Conservation (phyloP, 2,113 vertebrate genomes). For the Lampris megalopsis region DNA sequence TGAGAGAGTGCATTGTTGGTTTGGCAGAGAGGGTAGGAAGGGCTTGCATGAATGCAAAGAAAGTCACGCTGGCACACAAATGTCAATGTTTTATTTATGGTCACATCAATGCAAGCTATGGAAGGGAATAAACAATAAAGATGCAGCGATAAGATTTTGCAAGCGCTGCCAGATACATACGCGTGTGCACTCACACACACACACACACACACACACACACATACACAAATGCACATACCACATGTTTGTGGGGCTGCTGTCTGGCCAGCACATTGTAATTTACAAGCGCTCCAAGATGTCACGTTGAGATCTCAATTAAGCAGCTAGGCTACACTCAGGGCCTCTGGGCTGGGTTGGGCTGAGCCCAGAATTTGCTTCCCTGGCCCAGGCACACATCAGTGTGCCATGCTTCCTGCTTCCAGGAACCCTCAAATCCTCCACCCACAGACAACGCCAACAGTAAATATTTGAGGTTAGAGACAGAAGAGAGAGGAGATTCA, state of each 20-base stretch:
- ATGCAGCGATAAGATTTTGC: slow-evolving; percentile 26
- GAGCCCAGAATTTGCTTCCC: slow-evolving; percentile 58
- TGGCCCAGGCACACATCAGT: slow-evolving; percentile 68
- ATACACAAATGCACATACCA: slow-evolving; percentile 38
- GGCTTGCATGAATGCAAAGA: slow-evolving; percentile 5
- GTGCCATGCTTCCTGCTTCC: slow-evolving; percentile 30
- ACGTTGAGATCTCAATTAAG: slow-evolving; percentile 84
- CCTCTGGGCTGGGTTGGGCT: slow-evolving; percentile 62
- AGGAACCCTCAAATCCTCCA: slow-evolving; percentile 38
- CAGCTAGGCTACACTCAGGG: slow-evolving; percentile 58
- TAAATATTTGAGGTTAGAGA: slow-evolving; percentile 83
- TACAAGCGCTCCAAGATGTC: slow-evolving; percentile 79
- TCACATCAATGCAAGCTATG: slow-evolving; percentile 23
- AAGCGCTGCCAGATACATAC: slow-evolving; percentile 1
- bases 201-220: slow-evolving; percentile 39
- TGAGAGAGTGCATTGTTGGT: slow-evolving; percentile 19
- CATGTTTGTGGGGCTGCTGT: slow-evolving; percentile 65
- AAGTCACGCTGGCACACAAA: slow-evolving; percentile 5
- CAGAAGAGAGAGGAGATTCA: slow-evolving; percentile 78
- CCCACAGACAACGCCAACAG: slow-evolving; percentile 76
- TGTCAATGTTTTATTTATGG: slow-evolving; percentile 15
- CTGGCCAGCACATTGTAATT: slow-evolving; percentile 82
- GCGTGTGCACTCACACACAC: slow-evolving; percentile 30
- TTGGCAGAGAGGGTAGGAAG: neutral
- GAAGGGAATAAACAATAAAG: slow-evolving; percentile 12